Conservation (phyloP, 1,140 invertebrate genomes). For the Pogonus chalceus region DNA sequence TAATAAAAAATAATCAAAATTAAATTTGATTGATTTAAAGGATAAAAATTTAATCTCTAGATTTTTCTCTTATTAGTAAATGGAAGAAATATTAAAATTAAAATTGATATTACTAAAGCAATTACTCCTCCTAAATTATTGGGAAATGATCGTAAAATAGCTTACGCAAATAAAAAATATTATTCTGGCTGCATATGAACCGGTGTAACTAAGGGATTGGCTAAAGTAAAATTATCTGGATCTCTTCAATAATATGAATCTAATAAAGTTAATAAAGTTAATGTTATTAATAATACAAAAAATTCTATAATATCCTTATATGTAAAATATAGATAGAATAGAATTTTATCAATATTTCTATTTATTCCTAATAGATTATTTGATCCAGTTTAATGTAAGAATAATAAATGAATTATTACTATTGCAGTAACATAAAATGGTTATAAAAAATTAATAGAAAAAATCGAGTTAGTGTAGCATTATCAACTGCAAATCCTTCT, state of each 20-base stretch:
- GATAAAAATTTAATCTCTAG: conserved; percentile 42
- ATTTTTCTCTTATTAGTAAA: conserved; percentile 43
- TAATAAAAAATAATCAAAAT: conserved; percentile 45
- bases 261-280: conserved; percentile 38
- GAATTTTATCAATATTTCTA: conserved; percentile 50
- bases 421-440: conserved; percentile 52
- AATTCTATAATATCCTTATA: conserved; percentile 49
- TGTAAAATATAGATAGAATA: conserved; percentile 49
- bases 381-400: conserved; percentile 49
- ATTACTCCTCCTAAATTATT: conserved; percentile 65
- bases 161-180: conserved; percentile 68
- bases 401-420: conserved; percentile 50
- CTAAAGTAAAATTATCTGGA: conserved; percentile 57
- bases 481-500: conserved; percentile 58
- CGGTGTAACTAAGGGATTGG: conserved; percentile 56
- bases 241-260: conserved; percentile 51
- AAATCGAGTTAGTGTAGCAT: conserved; percentile 57
- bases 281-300: conserved; percentile 39
- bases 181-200: conserved; percentile 65
- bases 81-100: conserved; percentile 48
- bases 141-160: conserved; percentile 60
- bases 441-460: conserved; percentile 60
- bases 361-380: conserved; percentile 49
- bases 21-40: conserved; percentile 46
- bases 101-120: conserved; percentile 49